A percentile compares a stretch with the other conserved stretches of the same genome.
Evolutionary conservation across 2,113 vertebrate species (phyloP).

Genomic region (Heteronetta atricapilla): DNA sequence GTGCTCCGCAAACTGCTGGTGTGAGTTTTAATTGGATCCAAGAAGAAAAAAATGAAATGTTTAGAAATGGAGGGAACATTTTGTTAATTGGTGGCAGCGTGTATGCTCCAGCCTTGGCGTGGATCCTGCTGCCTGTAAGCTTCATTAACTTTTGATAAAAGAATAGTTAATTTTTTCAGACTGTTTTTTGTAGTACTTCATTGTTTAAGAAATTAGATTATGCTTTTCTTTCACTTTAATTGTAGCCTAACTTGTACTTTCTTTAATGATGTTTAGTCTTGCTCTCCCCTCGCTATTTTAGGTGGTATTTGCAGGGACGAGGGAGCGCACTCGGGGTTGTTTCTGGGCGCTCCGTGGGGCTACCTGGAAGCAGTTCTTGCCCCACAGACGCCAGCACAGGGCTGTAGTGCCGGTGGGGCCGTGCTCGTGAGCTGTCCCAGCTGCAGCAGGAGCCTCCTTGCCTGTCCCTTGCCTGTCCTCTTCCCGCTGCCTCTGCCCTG

Average conservation of each 20-base stretch:
- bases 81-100: slow-evolving; percentile 44
- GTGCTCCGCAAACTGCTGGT: neutral
- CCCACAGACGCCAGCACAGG: neutral
- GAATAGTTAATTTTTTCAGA: slow-evolving; percentile 28
- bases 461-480: rapidly evolving
- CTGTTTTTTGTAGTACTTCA: slow-evolving; percentile 8
- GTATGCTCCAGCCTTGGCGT: slow-evolving; percentile 10
- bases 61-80: slow-evolving; percentile 3
- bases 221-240: slow-evolving; percentile 22
- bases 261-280: neutral
- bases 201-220: slow-evolving; percentile 12
- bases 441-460: neutral
- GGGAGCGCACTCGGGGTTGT: neutral
- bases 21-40: neutral
- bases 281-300: neutral
- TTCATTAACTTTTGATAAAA: slow-evolving; percentile 36
- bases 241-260: neutral
- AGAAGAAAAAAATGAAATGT: neutral
- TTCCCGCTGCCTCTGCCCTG: neutral
- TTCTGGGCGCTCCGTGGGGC: neutral
- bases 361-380: neutral
- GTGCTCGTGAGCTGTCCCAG: rapidly evolving
- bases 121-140: slow-evolving; percentile 4
- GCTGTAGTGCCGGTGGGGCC: neutral
- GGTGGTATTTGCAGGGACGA: neutral